Evolutionary conservation across 2,113 vertebrate genomes (phyloP).

Genomic region (Elaphurus davidianus): DNA sequence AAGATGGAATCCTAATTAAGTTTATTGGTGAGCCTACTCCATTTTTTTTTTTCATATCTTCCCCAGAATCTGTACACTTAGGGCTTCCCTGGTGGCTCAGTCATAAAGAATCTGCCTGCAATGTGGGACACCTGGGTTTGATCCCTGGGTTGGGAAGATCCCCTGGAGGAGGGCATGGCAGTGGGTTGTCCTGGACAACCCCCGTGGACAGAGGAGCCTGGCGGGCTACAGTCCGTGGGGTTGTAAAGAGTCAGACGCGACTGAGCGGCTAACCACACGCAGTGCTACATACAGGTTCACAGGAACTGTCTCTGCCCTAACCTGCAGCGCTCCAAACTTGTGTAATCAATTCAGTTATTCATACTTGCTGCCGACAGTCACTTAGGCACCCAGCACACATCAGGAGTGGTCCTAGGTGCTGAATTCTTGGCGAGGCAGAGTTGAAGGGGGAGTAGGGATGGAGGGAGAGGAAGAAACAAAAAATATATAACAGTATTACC

Average conservation of each 20-base stretch:
- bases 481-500: not conserved
- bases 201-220: not conserved
- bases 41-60: not conserved
- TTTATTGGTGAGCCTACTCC: not conserved
- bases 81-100: not conserved
- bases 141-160: not conserved
- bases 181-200: not conserved
- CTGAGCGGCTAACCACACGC: not conserved
- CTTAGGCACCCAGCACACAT: not conserved
- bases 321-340: not conserved
- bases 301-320: not conserved
- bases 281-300: not conserved
- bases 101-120: not conserved
- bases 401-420: not conserved
- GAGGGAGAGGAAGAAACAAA: not conserved
- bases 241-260: not conserved
- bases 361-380: not conserved
- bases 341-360: not conserved
- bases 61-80: not conserved
- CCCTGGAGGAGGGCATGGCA: not conserved
- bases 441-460: not conserved
- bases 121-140: not conserved
- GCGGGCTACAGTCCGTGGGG: accelerated
- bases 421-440: not conserved
- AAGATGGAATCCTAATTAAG: not conserved